Conservation (phyloP, 2,797 vertebrate species). For the Sarcoramphus papa region DNA sequence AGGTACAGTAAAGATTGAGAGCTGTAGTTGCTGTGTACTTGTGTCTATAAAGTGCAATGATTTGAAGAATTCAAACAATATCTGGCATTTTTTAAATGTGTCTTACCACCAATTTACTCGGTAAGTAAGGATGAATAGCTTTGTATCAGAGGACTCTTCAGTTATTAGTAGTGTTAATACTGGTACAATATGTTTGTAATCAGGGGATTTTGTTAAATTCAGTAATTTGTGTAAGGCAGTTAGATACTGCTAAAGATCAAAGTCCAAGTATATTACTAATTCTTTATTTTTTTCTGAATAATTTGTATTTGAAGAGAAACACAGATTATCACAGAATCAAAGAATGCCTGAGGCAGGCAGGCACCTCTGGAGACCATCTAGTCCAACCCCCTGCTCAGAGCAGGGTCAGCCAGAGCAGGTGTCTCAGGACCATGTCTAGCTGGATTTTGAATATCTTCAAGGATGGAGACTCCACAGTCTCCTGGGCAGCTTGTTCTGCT, state of each 20-base stretch:
- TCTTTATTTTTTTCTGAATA: not conserved
- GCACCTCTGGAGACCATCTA: not conserved
- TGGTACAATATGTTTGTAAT: not conserved
- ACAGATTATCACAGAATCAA: not conserved
- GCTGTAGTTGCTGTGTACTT: not conserved
- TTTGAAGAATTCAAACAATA: not conserved
- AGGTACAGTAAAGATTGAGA: not conserved
- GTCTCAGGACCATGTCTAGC: not conserved
- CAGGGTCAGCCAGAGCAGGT: not conserved
- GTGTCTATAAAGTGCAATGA: not conserved
- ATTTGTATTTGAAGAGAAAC: not conserved
- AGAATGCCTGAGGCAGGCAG: not conserved
- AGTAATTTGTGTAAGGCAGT: not conserved
- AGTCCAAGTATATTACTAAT: not conserved
- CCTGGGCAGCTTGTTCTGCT: not conserved
- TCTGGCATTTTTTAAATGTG: not conserved
- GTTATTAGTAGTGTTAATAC: not conserved
- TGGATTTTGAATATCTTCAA: not conserved
- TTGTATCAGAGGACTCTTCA: not conserved
- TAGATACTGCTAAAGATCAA: not conserved
- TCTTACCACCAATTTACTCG: not conserved
- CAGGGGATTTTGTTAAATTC: not conserved
- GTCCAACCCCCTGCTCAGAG: not conserved
- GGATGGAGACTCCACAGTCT: not conserved
- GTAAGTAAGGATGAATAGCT: not conserved